phyloP scores from a whole-genome alignment of 2,888 invertebrate species.

The Apoda limacodes region DNA sequence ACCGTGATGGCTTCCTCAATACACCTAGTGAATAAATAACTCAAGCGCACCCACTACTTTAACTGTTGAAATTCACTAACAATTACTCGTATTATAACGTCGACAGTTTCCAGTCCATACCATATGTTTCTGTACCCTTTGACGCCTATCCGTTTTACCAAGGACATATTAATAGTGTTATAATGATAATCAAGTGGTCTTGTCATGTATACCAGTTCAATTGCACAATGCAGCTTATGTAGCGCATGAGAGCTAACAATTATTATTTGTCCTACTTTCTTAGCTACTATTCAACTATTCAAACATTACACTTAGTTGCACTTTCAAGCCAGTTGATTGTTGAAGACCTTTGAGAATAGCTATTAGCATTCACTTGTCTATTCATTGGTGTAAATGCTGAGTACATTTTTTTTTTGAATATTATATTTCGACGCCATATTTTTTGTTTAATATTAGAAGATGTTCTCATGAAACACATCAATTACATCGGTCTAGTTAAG shows the following conservation, averaged over 20 bases:
- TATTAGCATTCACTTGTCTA: too few relatives aligned
- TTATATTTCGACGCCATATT: too few relatives aligned
- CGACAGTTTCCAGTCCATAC: constrained; percentile 19
- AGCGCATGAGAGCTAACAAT: constrained; percentile 47
- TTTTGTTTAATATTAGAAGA: too few relatives aligned
- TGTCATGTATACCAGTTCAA: constrained; percentile 17
- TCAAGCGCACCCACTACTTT: neutral
- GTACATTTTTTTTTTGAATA: too few relatives aligned
- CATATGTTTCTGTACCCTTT: constrained; percentile 25
- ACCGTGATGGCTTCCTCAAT: constrained; percentile 43
- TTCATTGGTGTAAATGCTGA: too few relatives aligned
- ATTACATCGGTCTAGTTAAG: too few relatives aligned
- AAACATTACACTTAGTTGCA: too few relatives aligned
- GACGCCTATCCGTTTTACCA: constrained; percentile 36
- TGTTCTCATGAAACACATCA: too few relatives aligned
- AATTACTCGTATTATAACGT: neutral
- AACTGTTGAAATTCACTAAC: neutral
- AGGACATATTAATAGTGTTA: constrained; percentile 57
- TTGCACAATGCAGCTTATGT: constrained; percentile 63
- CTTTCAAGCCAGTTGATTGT: too few relatives aligned
- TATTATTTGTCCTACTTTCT: constrained; percentile 51
- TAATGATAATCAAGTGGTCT: constrained; percentile 32
- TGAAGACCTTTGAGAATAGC: too few relatives aligned
- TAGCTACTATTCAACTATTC: constrained; percentile 27
- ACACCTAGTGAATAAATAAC: neutral